These are phyloP conservation scores for Plemyria rubiginata DNA, from an alignment of 2,888 invertebrate genomes.

Conservation along the genomic window DNA sequence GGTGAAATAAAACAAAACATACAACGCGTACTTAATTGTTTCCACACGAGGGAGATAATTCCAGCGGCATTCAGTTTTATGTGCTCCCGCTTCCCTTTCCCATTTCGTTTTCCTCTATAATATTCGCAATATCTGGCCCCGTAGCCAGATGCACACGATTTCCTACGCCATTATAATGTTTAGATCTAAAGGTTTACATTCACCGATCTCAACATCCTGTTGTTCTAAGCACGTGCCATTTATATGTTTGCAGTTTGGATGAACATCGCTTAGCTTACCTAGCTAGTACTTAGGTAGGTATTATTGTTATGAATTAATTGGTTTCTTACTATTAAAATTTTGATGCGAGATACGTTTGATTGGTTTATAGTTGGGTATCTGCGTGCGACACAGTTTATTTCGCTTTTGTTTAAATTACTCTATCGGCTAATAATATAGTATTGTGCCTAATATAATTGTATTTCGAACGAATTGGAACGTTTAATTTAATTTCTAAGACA, in stretches of 20 bases:
- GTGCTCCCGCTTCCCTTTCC: slow-evolving; percentile 62
- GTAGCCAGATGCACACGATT: slow-evolving; percentile 68
- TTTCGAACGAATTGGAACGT: background rate
- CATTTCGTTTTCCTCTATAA: slow-evolving; percentile 64
- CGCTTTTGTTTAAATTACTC: no score
- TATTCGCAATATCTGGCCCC: slow-evolving; percentile 54
- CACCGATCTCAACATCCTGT: slow-evolving; percentile 67
- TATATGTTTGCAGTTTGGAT: slow-evolving; percentile 63
- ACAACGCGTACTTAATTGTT: slow-evolving; percentile 43
- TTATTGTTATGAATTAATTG: slow-evolving; percentile 29
- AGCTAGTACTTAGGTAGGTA: background rate
- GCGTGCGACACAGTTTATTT: no score
- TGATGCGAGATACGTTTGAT: slow-evolving; percentile 10
- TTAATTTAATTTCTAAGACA: background rate
- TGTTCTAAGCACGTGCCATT: slow-evolving; percentile 68
- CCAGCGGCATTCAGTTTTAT: slow-evolving; percentile 53
- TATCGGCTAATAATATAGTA: no score
- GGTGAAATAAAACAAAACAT: slow-evolving; percentile 39
- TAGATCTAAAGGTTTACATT: slow-evolving; percentile 61
- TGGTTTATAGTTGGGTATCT: slow-evolving; percentile 1
- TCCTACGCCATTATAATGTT: slow-evolving; percentile 63
- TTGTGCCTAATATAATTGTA: no score
- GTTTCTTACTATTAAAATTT: slow-evolving; percentile 29
- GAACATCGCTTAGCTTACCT: slow-evolving; percentile 42
- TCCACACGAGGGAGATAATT: slow-evolving; percentile 48